Evolutionary conservation across 1,140 invertebrate species (phyloP), one percentile per base, ranked within the genome.

Genomic region (Drosophila ficusphila): DNA sequence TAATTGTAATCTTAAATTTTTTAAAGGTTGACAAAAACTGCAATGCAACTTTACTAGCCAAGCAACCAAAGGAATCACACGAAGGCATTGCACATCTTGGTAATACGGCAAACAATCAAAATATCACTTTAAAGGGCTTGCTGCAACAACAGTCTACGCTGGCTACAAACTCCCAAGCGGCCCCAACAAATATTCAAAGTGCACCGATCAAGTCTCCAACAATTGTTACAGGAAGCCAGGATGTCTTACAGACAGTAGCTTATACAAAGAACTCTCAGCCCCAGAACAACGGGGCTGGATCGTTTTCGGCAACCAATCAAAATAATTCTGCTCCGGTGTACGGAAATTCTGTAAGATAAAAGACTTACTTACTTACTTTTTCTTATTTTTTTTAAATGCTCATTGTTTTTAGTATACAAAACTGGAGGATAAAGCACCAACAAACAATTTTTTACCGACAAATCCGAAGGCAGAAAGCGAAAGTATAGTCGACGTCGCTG

Each of bases 11-110:
- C 9, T 18, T 18, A n/a, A n/a, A n/a, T 4, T 39, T 12, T 16
- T 46, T 48, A 61, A 51, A 90, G 73, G 91, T 93, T 34, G 95
- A 96, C 89, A 95, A 94, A 85, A 96, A 96, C 90, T 95, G 95
- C 83, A 96, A 96, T 92, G 94, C 95, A 8, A 95, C 95, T 49
- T 65, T 88, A 71, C 47, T 57, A 23, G 58, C 36, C 2, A 39
- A 25, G 11, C 48, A 56, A 46, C 25, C 39, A 2, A 82, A 75
- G 31, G 33, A 88, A 49, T 52, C 91, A 51, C 65, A 12, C 27
- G 83, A 82, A 29, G 21, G 51, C 31, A 57, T 23, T 18, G 21
- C 73, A 27, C 76, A 79, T 47, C 82, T 85, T 46, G 19, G 64
- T 7, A 78, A 47, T 25, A 38, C 70, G 23, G 56, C 73, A 9